Conservation (phyloP, 2,113 vertebrate genomes). For the Apteryx owenii region DNA sequence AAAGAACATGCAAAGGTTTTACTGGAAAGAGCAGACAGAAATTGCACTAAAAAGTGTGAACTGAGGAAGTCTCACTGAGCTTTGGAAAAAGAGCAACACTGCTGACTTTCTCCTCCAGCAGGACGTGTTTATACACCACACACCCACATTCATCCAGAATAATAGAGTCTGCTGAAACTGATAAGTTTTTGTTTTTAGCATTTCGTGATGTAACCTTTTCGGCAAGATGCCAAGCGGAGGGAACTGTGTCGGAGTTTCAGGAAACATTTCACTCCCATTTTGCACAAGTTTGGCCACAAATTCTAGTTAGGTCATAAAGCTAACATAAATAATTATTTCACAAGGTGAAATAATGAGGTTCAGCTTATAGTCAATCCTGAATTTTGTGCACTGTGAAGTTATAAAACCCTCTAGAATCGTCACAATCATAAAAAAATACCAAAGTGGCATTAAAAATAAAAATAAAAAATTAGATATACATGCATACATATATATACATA, state of each 20-base stretch:
- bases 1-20: neutral
- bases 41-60: neutral
- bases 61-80: neutral
- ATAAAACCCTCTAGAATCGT: neutral
- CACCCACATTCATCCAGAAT: neutral
- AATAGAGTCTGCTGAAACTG: neutral
- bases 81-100: neutral
- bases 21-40: neutral
- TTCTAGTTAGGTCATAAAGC: neutral
- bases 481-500: neutral
- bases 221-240: neutral
- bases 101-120: neutral
- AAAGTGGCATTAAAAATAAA: neutral
- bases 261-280: neutral
- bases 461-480: neutral
- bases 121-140: neutral
- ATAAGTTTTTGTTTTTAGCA: neutral
- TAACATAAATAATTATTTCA: neutral
- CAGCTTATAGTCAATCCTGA: neutral
- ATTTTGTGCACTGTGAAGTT: neutral
- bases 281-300: neutral
- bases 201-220: neutral
- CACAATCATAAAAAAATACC: neutral
- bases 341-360: neutral
- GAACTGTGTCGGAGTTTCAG: neutral